Base-by-base conservation (phyloP, 2,113 vertebrate species). In the Tamias sibiricus region DNA sequence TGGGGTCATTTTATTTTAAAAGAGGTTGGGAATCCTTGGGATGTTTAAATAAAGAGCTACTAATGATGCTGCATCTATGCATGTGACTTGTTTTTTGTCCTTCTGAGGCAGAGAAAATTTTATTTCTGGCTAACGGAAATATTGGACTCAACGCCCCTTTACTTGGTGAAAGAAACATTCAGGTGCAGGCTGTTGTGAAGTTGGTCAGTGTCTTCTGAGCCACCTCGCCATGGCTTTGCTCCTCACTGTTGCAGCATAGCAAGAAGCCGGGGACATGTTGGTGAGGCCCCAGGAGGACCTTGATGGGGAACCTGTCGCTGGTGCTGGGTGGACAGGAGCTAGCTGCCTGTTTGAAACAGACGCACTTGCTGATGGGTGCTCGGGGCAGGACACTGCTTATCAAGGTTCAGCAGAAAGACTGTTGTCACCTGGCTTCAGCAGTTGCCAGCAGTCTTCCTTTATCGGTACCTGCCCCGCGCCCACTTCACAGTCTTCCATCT, bases 21-120 rank as follows among this genome's bases (percentile, higher is more conserved):
- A 11, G 26, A 62, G 59, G 24, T 80, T 87, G 81, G 54, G 72
- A 79, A 40, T 80, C 42, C 57, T 91, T 13, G 80, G 75, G 59
- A 35, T 77, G 3, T 59, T 87, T 64, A 59, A 97, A 90, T 97
- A 98, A 97, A 97, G 64, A 86, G 62, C 83, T 88, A 20, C 69
- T 80, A 52, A 80, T 77, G 66, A 24, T 49, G 32, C n/a, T 1
- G 0, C 24, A 3, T 42, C 3, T n/a, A 1, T 71, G 24, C 1
- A 0, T 20, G 8, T 40, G 42, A 66, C 32, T 91, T 9, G 49
- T 54, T 6, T 30, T 66, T 76, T 77, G 30, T 5, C 40, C 26
- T 72, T 54, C 0, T 8, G 79, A 86, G 37, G 88, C 19, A 35
- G 44, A 30, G 47, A 4, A 64, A n/a, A n/a, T n/a, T 20, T 52